These are phyloP conservation scores for Caenorhabditis auriculariae DNA, from an alignment of 2,888 invertebrate species.

Conservation along the genomic window DNA sequence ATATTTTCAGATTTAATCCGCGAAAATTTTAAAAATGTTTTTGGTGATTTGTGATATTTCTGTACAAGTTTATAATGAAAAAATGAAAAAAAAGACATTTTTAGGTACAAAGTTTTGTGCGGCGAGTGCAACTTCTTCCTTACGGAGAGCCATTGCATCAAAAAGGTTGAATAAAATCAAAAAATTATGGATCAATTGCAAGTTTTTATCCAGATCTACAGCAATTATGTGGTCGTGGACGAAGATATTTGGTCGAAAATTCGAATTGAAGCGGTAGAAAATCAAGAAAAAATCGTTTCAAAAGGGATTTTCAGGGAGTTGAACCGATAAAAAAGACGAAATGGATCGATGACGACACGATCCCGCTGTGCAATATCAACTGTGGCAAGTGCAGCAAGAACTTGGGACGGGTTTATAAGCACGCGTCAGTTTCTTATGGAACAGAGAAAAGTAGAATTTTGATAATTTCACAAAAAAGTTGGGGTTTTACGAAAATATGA, in stretches of 20 bases:
- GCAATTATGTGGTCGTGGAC: slow-evolving; percentile 14
- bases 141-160: background rate
- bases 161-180: background rate
- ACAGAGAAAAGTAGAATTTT: no score
- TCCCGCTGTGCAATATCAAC: slow-evolving; percentile 8
- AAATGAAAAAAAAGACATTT: no score
- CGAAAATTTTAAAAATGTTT: no score
- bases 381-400: slow-evolving; percentile 5
- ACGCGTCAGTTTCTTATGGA: slow-evolving; percentile 5
- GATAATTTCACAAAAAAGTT: no score
- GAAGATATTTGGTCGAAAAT: slow-evolving; percentile 12
- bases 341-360: slow-evolving; percentile 5
- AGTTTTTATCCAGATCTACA: background rate
- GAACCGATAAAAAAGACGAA: background rate
- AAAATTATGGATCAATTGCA: background rate
- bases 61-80: no score
- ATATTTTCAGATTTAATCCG: no score
- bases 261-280: background rate
- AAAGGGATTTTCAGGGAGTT: background rate
- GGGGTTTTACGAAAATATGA: no score
- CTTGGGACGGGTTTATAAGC: slow-evolving; percentile 23
- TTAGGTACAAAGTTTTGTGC: background rate
- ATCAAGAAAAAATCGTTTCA: background rate
- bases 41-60: no score
- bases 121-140: background rate